A percentile compares a stretch with the other conserved stretches of the same genome.
Evolutionary conservation across 2,797 vertebrate species (phyloP).

Genomic region (Leptoclinus maculatus): DNA sequence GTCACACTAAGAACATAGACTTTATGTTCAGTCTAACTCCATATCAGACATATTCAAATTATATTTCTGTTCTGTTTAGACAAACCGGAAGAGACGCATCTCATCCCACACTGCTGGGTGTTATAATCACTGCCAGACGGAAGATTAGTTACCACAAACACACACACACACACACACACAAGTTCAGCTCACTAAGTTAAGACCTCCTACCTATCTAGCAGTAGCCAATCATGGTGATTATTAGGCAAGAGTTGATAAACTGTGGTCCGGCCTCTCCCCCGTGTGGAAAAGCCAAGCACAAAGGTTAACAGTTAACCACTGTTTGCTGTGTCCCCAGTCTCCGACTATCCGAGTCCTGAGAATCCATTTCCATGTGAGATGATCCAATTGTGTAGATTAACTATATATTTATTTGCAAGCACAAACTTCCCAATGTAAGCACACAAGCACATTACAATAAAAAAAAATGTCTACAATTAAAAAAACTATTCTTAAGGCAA

Average conservation of each 20-base stretch:
- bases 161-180: background rate
- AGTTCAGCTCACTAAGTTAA: background rate
- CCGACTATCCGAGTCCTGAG: background rate
- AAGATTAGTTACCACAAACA: slow-evolving; percentile 16
- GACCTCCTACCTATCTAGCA: slow-evolving; percentile 41
- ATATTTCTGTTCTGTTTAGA: slow-evolving; percentile 2
- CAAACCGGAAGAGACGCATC: background rate
- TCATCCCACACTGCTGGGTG: background rate
- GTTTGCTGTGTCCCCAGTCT: background rate
- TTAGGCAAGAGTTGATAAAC: slow-evolving; percentile 52
- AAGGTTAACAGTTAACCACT: slow-evolving; percentile 21
- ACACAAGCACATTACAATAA: background rate
- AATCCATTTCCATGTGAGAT: background rate
- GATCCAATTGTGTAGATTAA: background rate
- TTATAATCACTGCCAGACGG: slow-evolving; percentile 40
- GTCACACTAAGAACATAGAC: background rate
- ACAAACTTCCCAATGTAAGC: background rate
- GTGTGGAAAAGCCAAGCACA: slow-evolving; percentile 68
- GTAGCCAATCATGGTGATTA: slow-evolving; percentile 53
- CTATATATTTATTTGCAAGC: background rate
- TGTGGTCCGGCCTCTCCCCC: slow-evolving; percentile 68
- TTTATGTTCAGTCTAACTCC: background rate
- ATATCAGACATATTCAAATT: background rate
- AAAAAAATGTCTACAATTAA: background rate
- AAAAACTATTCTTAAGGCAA: background rate